These are phyloP conservation scores for Zygogramma bicolorata DNA, from an alignment of 2,888 invertebrate species.

Conservation along the genomic window DNA sequence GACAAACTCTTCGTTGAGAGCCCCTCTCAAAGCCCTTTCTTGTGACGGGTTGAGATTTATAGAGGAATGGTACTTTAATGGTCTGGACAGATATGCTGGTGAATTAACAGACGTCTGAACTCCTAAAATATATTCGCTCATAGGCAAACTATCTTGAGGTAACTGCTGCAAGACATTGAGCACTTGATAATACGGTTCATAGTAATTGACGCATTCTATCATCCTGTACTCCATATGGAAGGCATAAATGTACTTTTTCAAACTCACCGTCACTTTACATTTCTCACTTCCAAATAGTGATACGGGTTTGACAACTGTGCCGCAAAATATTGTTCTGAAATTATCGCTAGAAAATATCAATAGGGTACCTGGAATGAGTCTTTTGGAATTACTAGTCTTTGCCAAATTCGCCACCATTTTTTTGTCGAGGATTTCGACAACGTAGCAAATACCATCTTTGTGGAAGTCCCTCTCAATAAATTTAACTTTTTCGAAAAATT, in stretches of 20 bases:
- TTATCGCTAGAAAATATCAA: conserved; percentile 10
- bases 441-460: conserved; percentile 16
- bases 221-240: background rate
- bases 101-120: background rate
- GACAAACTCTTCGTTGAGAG: conserved; percentile 77
- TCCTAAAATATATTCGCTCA: background rate
- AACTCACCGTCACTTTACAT: background rate
- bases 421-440: background rate
- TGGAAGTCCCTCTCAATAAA: background rate
- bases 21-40: conserved; percentile 74
- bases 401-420: background rate
- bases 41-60: conserved; percentile 68
- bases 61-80: background rate
- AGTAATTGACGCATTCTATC: background rate
- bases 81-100: background rate
- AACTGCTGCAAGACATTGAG: background rate
- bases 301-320: background rate
- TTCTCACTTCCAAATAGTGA: background rate
- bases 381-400: background rate
- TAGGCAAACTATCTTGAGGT: background rate
- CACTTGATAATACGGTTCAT: background rate
- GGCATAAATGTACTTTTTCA: background rate
- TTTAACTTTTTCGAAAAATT: conserved; percentile 41
- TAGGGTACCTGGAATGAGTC: conserved; percentile 15
- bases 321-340: conserved; percentile 11